phyloP scores from a whole-genome alignment of 2,888 invertebrate genomes.

The Dryococelus australis region DNA sequence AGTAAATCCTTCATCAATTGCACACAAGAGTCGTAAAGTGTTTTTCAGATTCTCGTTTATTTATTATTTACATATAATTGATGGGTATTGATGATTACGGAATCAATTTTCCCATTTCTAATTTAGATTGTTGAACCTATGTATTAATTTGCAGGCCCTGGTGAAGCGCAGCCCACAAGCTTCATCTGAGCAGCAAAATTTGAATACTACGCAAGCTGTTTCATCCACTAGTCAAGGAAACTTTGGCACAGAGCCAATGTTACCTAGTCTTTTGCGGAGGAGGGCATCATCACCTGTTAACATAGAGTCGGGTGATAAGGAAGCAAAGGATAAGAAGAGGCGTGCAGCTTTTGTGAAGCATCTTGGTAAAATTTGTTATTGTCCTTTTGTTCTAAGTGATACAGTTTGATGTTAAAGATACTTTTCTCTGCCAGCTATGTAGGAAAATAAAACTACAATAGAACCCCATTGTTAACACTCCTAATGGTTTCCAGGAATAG shows the following conservation, averaged over 20 bases:
- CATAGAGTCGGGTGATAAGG: conserved; percentile 58
- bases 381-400: background rate
- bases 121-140: no score
- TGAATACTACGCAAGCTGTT: conserved; percentile 41
- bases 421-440: no score
- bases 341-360: conserved; percentile 64
- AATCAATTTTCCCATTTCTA: no score
- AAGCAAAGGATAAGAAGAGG: conserved; percentile 61
- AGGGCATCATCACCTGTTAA: conserved; percentile 67
- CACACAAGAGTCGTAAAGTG: no score
- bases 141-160: conserved; percentile 58
- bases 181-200: conserved; percentile 52
- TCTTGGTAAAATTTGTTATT: conserved; percentile 53
- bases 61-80: no score
- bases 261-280: conserved; percentile 68
- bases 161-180: conserved; percentile 69
- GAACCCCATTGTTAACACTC: no score
- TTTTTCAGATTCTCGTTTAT: no score
- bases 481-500: no score
- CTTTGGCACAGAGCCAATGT: conserved; percentile 61
- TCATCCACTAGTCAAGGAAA: conserved; percentile 50
- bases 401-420: background rate
- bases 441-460: no score
- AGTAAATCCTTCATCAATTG: no score
- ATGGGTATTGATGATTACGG: no score